A percentile compares a stretch with the other conserved stretches of the same genome.
Evolutionary conservation across 2,797 vertebrate species (phyloP).

Genomic region (Hippopotamyrus pictus): DNA sequence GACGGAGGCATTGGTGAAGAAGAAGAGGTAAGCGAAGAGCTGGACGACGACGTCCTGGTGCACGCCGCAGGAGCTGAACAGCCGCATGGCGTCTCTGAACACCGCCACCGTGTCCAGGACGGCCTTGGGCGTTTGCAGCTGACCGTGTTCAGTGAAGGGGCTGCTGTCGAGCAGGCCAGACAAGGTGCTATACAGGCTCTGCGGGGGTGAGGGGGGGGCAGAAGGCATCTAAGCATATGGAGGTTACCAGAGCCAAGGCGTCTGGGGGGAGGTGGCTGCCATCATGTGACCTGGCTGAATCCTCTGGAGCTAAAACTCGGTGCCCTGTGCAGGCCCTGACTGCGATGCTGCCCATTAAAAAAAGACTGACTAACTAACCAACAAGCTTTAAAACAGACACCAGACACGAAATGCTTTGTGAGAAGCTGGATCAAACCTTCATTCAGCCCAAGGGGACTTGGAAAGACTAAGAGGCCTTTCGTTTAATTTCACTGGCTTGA

Average conservation of each 20-base stretch:
- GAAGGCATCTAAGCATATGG: neutral
- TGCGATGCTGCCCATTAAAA: neutral
- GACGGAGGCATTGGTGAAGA: conserved; percentile 71
- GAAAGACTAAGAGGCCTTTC: neutral
- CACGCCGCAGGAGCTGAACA: conserved; percentile 60
- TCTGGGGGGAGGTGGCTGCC: neutral
- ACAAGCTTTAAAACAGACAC: neutral
- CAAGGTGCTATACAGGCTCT: conserved; percentile 65
- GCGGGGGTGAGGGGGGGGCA: neutral
- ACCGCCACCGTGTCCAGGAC: conserved; percentile 56
- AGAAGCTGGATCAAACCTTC: neutral
- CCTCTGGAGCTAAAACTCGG: neutral
- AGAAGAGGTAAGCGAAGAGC: conserved; percentile 69
- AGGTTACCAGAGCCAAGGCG: neutral
- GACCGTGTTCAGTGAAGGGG: conserved; percentile 62
- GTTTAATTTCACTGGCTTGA: neutral
- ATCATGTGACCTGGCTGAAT: neutral
- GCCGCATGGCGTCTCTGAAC: conserved; percentile 58
- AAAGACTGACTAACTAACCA: neutral
- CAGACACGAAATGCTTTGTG: neutral
- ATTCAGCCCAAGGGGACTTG: neutral
- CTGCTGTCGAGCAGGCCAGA: conserved; percentile 65
- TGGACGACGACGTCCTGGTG: conserved; percentile 63
- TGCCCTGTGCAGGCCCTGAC: neutral
- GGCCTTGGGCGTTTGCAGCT: conserved; percentile 53